Evolutionary conservation across 1,140 invertebrate species (phyloP), one percentile per base, ranked within the genome.

Genomic region (Drosophila pruinosa): DNA sequence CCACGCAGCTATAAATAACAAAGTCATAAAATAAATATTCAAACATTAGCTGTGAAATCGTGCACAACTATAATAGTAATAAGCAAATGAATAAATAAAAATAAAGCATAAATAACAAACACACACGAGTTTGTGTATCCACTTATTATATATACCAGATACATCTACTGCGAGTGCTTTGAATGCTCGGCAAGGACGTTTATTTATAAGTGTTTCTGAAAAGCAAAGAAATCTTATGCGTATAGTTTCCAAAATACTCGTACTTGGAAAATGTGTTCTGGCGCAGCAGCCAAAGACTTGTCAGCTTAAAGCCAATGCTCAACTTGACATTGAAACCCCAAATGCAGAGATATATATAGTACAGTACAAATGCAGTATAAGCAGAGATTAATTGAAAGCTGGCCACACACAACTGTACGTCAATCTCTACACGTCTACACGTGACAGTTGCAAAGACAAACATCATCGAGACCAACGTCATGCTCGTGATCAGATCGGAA

Each of bases 251-350:
- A 17, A 54, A 52, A 34, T 34, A 31, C 26, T 62, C 48, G 17
- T 34, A 31, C 26, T 62, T 54, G 17, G 6, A 52, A 41, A 24
- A 10, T 5, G 28, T 31, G 45, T 36, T 21, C 57, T 39, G 71
- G 19, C 12, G 58, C 43, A 53, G 26, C 43, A 38, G 26, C 21
- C 19, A 28, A 54, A 43, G 34, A 64, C 57, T 68, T 47, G 58
- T 65, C 62, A 45, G 75, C 45, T 75, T 68, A 19, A 59, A 72
- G 12, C 62, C 26, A 48, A 43, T n/a, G 48, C 36, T 86, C 82
- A 86, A 86, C 81, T 86, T 86, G 81, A 86, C 81, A 86, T 81
- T 86, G 81, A 86, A 86, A 73, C 45, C 54, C 31, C 54, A 68
- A 56, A 45, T 22, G 21, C 19, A 28, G 36, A 26, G 71, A 54